Base-by-base conservation (phyloP, 1,140 invertebrate species). In the Telenomus remus region DNA sequence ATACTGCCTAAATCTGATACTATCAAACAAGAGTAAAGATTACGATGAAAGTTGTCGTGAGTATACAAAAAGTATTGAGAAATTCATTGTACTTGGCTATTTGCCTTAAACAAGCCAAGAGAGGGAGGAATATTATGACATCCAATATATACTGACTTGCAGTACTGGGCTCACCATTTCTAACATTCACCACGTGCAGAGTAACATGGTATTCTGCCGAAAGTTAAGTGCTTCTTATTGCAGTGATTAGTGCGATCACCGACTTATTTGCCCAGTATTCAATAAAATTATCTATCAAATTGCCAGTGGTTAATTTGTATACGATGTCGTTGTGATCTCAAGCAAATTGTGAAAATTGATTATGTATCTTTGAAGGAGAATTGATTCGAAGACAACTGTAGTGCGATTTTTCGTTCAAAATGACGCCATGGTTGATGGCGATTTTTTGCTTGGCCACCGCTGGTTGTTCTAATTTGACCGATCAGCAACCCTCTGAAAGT, bases 101-200 rank as follows among this genome's bases (percentile, higher is more conserved):
- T 27, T 27, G 19, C 6, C 6, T 27, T 1, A 27, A 34, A 11
- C 50, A 54, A 53, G 69, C 54, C n/a, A n/a, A 77, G 76, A 80
- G 78, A 81, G 79, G 80, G 80, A 71, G 77, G 57, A 61, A 70
- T 79, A 82, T 84, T 85, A 85, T 87, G 83, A 84, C 86, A 87
- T 84, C 84, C 83, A 80, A 86, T 88, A 88, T 86, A 87, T 81
- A 85, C 84, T 82, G 80, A 75, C 56, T 47, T 57, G 19, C 16
- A 47, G 79, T 81, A 85, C 84, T 80, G 82, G 80, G 83, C 82
- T 74, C 81, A 80, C 66, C 86, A 86, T 86, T 87, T 78, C 83
- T 81, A 86, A 88, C 86, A 84, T 84, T 88, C 83, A 86, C 86
- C 86, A 86, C 86, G 84, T 85, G 76, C 81, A 84, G 85, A 85